These are phyloP conservation scores for Archilochus colubris DNA, from an alignment of 2,113 vertebrate genomes.

Conservation along the genomic window DNA sequence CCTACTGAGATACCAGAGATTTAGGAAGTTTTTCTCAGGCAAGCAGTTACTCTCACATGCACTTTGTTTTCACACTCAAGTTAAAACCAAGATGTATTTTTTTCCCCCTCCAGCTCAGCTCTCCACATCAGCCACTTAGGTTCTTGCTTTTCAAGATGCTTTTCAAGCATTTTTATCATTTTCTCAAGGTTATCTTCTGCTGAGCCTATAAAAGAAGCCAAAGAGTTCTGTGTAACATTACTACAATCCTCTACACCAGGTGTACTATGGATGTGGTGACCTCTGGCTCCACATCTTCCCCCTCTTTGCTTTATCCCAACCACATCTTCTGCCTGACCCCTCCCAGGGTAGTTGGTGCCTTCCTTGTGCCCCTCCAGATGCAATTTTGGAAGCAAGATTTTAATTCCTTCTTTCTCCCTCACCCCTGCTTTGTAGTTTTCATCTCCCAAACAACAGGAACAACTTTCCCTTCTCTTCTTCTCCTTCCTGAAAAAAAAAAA, in stretches of 20 bases:
- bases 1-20: background rate
- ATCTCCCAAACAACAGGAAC: background rate
- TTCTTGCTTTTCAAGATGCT: background rate
- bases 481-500: background rate
- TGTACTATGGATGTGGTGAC: background rate
- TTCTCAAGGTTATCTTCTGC: background rate
- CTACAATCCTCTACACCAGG: background rate
- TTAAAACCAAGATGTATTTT: background rate
- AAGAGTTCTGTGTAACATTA: background rate
- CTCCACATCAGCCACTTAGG: background rate
- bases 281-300: background rate
- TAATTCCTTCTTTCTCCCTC: background rate
- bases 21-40: background rate
- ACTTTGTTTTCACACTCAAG: background rate
- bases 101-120: background rate
- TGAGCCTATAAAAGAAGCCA: background rate
- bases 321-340: no score
- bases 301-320: background rate
- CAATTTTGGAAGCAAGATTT: background rate
- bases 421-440: background rate
- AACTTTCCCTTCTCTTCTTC: background rate
- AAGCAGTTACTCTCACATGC: background rate
- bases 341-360: background rate
- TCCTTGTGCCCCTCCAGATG: background rate
- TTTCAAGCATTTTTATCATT: background rate